Evolutionary conservation across 2,888 invertebrate species (phyloP).

Genomic region (Tortricodes alternella): DNA sequence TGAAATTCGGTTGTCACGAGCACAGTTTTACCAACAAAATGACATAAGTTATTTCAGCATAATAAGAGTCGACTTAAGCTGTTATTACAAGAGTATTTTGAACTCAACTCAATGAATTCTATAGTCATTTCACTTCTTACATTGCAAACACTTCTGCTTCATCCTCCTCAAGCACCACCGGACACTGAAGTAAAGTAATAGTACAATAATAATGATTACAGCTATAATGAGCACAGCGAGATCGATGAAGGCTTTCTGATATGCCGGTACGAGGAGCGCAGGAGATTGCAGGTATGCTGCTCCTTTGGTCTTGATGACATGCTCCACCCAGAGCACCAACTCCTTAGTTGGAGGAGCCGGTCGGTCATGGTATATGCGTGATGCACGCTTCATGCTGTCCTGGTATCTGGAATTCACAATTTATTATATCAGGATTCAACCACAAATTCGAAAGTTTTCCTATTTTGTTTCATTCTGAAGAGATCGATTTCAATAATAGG

Average conservation of each 20-base stretch:
- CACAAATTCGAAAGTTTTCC: no score
- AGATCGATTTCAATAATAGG: no score
- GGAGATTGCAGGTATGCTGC: constrained; percentile 31
- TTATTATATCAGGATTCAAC: no score
- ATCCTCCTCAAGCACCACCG: constrained; percentile 24
- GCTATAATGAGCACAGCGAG: constrained; percentile 19
- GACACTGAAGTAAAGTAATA: constrained; percentile 17
- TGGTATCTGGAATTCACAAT: constrained; percentile 16
- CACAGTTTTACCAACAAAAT: no score
- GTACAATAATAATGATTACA: constrained; percentile 1
- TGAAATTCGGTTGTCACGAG: no score
- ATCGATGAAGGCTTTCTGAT: constrained; percentile 25
- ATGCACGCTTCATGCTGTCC: constrained; percentile 24
- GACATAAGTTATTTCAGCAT: no score
- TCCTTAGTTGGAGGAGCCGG: constrained; percentile 24
- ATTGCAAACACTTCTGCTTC: constrained; percentile 12
- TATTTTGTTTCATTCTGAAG: no score
- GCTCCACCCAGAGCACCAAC: constrained; percentile 32
- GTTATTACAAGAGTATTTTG: no score
- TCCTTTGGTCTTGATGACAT: constrained; percentile 21
- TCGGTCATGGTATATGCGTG: constrained; percentile 30
- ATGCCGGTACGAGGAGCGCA: constrained; percentile 21
- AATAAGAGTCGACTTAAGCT: no score
- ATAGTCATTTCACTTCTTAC: neutral
- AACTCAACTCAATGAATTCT: no score